These are phyloP conservation scores for Phymastichus coffea DNA, from an alignment of 1,140 invertebrate genomes.

Conservation along the genomic window DNA sequence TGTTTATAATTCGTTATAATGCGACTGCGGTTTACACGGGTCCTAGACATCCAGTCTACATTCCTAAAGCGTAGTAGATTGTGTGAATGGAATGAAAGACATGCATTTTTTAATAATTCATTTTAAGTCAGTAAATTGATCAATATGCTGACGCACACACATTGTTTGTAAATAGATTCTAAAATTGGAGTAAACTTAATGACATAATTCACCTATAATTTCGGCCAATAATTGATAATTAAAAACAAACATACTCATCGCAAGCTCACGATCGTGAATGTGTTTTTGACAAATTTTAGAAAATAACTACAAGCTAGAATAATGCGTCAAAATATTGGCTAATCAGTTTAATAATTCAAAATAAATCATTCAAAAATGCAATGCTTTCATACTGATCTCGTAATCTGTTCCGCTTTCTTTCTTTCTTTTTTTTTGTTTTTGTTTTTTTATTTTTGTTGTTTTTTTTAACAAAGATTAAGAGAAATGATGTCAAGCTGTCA, in stretches of 20 bases:
- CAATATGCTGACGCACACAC: too few species aligned
- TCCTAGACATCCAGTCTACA: conserved; percentile 27
- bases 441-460: too few species aligned
- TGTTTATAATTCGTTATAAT: too few species aligned
- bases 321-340: neutral
- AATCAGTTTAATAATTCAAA: neutral
- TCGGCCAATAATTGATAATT: too few species aligned
- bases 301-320: neutral
- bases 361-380: conserved; percentile 19
- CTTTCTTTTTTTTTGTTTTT: too few species aligned
- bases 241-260: too few species aligned
- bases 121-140: conserved; percentile 9
- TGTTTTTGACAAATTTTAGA: too few species aligned
- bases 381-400: neutral
- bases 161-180: too few species aligned
- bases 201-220: too few species aligned
- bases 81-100: neutral
- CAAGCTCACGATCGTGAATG: too few species aligned
- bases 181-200: neutral
- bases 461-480: too few species aligned
- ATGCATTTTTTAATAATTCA: conserved; percentile 21
- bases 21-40: conserved; percentile 40
- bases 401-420: too few species aligned
- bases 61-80: conserved; percentile 27
- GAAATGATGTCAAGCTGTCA: conserved; percentile 55